These are phyloP conservation scores for Smutsia temminckii DNA, from an alignment of 2,797 vertebrate species.

Conservation along the genomic window DNA sequence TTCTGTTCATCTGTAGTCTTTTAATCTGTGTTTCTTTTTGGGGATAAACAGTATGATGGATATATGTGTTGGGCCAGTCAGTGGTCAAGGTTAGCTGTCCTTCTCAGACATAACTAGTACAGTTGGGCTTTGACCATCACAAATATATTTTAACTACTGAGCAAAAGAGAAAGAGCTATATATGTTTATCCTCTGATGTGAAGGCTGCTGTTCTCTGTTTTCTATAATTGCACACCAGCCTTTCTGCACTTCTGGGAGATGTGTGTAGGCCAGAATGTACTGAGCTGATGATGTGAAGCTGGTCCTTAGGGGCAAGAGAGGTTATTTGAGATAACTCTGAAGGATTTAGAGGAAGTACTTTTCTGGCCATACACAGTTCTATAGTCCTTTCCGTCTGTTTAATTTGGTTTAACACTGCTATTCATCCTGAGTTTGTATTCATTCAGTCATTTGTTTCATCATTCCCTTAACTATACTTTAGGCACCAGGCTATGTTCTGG, in stretches of 20 bases:
- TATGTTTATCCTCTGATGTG: not conserved
- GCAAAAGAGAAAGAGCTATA: not conserved
- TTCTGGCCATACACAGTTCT: not conserved
- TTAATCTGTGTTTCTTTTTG: not conserved
- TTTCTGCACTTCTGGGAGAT: not conserved
- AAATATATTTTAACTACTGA: constrained; percentile 31
- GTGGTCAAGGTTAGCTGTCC: not conserved
- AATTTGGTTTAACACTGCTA: not conserved
- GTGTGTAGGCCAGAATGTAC: not conserved
- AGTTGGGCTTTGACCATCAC: not conserved
- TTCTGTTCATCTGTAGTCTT: not conserved
- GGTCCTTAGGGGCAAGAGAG: not conserved
- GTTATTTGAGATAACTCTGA: not conserved
- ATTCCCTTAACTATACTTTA: not conserved
- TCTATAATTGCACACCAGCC: not conserved
- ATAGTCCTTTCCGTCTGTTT: not conserved
- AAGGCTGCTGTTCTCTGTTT: constrained; percentile 20
- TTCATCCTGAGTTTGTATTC: not conserved
- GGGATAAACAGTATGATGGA: not conserved
- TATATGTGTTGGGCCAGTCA: not conserved
- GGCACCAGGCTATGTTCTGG: not conserved
- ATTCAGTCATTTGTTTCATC: not conserved
- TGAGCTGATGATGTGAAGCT: not conserved
- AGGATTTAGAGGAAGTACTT: not conserved
- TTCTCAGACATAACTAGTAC: not conserved